Percentiles rank a stretch among this genome's conserved stretches.
phyloP scores from a whole-genome alignment of 2,888 invertebrate genomes.

The Entomobrya proxima region DNA sequence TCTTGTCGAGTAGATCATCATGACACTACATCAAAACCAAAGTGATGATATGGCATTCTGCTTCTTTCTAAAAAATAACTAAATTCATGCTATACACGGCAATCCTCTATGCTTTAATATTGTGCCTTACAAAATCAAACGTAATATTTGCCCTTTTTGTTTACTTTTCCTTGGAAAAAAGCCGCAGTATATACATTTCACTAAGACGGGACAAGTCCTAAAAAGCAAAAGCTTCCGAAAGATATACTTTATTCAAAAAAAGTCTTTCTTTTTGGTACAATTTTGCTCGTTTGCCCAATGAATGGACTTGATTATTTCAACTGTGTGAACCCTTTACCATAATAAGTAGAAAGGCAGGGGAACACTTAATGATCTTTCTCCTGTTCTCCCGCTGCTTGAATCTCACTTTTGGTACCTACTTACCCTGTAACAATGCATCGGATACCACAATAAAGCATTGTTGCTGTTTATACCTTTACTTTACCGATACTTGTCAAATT shows the following conservation, averaged over 20 bases:
- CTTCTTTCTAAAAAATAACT: neutral
- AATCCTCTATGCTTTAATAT: neutral
- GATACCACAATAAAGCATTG: neutral
- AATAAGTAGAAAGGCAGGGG: neutral
- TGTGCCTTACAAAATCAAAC: neutral
- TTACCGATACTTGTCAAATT: slow-evolving; percentile 43
- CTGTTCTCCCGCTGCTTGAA: neutral
- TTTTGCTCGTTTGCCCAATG: slow-evolving; percentile 31
- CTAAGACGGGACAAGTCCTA: too few relatives aligned
- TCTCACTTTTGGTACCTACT: neutral
- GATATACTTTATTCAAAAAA: neutral
- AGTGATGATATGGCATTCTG: neutral
- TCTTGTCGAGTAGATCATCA: neutral
- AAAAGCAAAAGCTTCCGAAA: neutral
- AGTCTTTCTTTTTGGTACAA: neutral
- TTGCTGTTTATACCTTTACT: neutral
- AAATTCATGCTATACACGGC: neutral
- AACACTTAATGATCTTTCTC: neutral
- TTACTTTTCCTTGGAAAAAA: slow-evolving; percentile 3
- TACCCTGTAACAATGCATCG: neutral
- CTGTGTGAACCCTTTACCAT: neutral
- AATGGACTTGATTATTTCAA: slow-evolving; percentile 48
- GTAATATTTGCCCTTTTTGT: neutral
- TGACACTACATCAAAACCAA: neutral
- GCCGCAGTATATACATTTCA: slow-evolving; percentile 20